Conservation (phyloP, 64 coral and sea anemone species). For the Stichodactyla helianthus region DNA sequence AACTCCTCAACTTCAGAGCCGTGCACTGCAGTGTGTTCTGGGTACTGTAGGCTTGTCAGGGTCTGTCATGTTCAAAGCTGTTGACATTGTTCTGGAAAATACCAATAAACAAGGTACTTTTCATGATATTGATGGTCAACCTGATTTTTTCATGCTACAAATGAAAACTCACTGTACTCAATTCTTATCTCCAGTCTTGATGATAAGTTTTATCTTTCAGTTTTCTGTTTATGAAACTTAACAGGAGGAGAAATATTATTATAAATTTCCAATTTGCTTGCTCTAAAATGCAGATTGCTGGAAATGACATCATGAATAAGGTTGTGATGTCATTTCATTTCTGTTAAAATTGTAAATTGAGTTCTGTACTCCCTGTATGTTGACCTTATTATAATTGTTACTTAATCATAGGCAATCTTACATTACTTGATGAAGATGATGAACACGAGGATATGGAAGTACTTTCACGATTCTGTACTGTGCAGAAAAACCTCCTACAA, state of each 20-base stretch:
- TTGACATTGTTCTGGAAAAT: constrained; percentile 49
- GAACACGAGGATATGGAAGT: constrained; percentile 51
- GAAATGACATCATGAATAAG: neutral
- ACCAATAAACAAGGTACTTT: constrained; percentile 52
- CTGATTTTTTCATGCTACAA: too few species aligned
- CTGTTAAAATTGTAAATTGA: neutral
- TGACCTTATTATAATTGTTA: neutral
- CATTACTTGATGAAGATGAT: constrained; percentile 13
- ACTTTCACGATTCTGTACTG: constrained; percentile 51
- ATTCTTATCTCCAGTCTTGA: too few species aligned
- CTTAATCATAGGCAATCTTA: neutral
- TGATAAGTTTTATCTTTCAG: too few species aligned
- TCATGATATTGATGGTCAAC: too few species aligned
- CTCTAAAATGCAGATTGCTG: neutral
- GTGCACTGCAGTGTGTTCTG: constrained; percentile 88
- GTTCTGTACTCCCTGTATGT: too few species aligned
- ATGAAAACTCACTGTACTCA: too few species aligned
- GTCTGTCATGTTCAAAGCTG: constrained; percentile 50
- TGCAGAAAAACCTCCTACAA: constrained; percentile 69
- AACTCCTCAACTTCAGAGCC: constrained; percentile 77
- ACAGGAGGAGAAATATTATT: too few species aligned
- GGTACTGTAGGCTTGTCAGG: constrained; percentile 82
- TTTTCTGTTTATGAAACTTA: too few species aligned
- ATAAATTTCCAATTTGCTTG: neutral
- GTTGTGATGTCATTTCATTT: neutral